Evolutionary conservation across 2,113 vertebrate genomes (phyloP).

Genomic region (Melospiza melodia): DNA sequence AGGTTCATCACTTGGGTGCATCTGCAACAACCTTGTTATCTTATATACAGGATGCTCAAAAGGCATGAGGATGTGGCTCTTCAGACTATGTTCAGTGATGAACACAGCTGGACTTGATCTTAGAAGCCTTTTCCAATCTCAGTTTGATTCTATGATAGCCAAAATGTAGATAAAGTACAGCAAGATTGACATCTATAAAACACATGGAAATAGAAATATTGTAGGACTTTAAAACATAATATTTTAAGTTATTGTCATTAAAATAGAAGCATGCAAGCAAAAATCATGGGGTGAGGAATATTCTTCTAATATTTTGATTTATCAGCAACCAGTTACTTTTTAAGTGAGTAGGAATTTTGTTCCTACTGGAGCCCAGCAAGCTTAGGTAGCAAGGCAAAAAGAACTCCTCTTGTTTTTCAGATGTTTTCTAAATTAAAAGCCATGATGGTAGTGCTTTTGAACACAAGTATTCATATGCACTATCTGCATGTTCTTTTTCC

Average conservation of each 20-base stretch:
- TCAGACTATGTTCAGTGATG: neutral
- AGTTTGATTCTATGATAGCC: neutral
- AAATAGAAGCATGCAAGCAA: neutral
- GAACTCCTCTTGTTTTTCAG: neutral
- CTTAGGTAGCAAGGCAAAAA: neutral
- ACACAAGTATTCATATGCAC: neutral
- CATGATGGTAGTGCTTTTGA: neutral
- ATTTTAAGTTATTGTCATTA: neutral
- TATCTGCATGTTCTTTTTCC: neutral
- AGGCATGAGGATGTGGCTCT: neutral
- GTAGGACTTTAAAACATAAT: neutral
- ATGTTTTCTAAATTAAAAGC: neutral
- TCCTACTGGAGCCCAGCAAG: neutral
- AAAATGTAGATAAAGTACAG: neutral
- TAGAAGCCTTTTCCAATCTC: neutral
- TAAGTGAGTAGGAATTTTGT: neutral
- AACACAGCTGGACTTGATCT: neutral
- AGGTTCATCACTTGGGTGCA: neutral
- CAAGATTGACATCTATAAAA: neutral
- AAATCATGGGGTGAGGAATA: neutral
- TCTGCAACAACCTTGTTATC: neutral
- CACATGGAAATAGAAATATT: neutral
- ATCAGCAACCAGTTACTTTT: neutral
- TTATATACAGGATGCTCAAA: neutral
- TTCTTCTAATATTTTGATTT: neutral